Base-by-base conservation (phyloP, 2,113 vertebrate genomes). In the Gopherus flavomarginatus region DNA sequence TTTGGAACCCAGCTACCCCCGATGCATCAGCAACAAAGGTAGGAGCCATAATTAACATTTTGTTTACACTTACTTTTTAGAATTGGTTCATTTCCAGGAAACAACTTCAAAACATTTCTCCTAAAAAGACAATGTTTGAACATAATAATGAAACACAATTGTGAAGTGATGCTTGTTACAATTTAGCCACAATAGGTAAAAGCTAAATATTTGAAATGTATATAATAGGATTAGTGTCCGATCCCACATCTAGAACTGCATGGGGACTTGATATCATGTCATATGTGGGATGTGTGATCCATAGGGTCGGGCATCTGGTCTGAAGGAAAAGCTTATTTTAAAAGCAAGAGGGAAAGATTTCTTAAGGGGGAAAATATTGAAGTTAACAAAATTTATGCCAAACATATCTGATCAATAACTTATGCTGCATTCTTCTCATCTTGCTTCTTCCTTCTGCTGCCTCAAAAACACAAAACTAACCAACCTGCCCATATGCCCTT, bases 1-100 rank as follows among this genome's bases (percentile, higher is more conserved):
- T 99, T 99, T 98, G 98, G 98, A 93, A 97, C 99, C 83, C 98
- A 98, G 38, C 98, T 99, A 95, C 98, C 98, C 95, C 99, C 99
- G 2, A 99, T 99, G 99, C 99, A 99, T 95, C 99, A 99, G 69
- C 98, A 99, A 2, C 98, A 99, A 94, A 99, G 99, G 99, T 99
- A 98, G 72, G 94, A 85, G 62, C 91, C 57, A 72, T 3, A 11
- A 54, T 78, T 38, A 38, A 4, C 1, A 1, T 62, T 13, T 81
- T 21, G 2, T 0, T 1, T 90, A 79, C 16, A 38, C n/a, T 69
- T 89, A 12, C 1, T 86, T 65, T 47, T 94, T 89, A 77, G 10
- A 47, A 29, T 81, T 78, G 81, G 27, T 75, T 44, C 24, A 14
- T 42, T 81, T 86, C 13, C 90, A 82, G 8, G 35, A 83, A 38